phyloP scores from a whole-genome alignment of 2,888 invertebrate species.

The Poecilobothrus nobilitatus region DNA sequence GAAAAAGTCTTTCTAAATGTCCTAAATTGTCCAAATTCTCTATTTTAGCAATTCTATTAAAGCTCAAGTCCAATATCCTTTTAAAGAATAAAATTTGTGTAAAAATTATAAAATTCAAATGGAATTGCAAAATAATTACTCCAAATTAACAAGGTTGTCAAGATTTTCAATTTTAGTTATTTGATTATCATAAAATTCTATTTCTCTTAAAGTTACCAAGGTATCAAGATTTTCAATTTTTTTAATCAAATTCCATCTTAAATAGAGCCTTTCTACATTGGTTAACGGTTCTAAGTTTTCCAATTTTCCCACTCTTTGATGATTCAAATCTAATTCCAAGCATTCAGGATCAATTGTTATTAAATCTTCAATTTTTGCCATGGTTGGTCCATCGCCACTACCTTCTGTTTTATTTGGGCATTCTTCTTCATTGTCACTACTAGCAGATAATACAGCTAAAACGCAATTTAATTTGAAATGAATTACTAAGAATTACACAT shows the following conservation, averaged over 20 bases:
- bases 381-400: constrained; percentile 12
- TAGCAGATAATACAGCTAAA: neutral
- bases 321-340: constrained; percentile 71
- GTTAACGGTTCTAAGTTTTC: constrained; percentile 72
- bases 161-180: constrained; percentile 86
- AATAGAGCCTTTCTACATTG: constrained; percentile 68
- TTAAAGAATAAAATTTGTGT: constrained; percentile 26
- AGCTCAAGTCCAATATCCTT: constrained; percentile 87
- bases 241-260: constrained; percentile 92
- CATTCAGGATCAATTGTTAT: constrained; percentile 40
- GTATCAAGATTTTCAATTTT: constrained; percentile 82
- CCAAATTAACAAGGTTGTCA: constrained; percentile 74
- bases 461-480: neutral
- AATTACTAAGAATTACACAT: neutral
- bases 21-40: constrained; percentile 66
- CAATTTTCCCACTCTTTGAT: constrained; percentile 74
- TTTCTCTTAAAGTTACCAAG: constrained; percentile 67
- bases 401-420: neutral
- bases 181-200: constrained; percentile 97
- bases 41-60: constrained; percentile 84
- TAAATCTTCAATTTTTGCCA: constrained; percentile 36
- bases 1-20: constrained; percentile 73
- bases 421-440: neutral
- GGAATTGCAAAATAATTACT: constrained; percentile 53
- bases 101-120: constrained; percentile 13